phyloP scores from a whole-genome alignment of 1,140 invertebrate genomes.

The Solenopsis invicta region DNA sequence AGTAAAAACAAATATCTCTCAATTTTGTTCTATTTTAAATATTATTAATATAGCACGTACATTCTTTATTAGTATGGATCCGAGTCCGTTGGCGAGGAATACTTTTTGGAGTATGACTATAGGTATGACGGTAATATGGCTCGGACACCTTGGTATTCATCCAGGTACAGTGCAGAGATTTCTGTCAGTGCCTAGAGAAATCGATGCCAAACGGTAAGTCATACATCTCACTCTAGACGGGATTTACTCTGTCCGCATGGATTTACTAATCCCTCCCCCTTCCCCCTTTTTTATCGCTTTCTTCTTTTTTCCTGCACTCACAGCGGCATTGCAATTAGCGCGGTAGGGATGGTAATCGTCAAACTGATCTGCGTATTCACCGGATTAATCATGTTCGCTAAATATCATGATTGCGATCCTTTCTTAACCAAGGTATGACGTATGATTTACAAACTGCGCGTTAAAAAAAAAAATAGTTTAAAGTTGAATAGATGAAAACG shows the following conservation, averaged over 20 bases:
- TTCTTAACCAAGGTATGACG: conserved; percentile 78
- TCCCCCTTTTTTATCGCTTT: not conserved
- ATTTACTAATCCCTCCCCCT: no score
- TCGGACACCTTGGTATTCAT: conserved; percentile 89
- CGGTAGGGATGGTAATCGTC: conserved; percentile 83
- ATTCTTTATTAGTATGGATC: conserved; percentile 85
- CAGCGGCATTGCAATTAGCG: conserved; percentile 80
- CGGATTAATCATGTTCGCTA: conserved; percentile 89
- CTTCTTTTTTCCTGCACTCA: conserved; percentile 31
- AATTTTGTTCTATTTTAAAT: conserved; percentile 4
- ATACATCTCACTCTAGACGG: not conserved
- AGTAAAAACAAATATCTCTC: conserved; percentile 66
- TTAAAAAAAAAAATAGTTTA: conserved; percentile 1
- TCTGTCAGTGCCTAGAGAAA: conserved; percentile 88
- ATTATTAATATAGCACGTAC: not conserved
- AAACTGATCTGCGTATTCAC: conserved; percentile 79
- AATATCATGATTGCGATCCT: conserved; percentile 90
- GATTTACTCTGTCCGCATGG: not conserved
- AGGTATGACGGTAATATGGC: conserved; percentile 88
- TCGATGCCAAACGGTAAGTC: conserved; percentile 86
- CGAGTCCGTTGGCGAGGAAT: conserved; percentile 88
- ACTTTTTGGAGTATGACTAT: conserved; percentile 88
- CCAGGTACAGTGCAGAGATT: conserved; percentile 91
- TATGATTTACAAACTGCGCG: not conserved
- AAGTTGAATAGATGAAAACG: not conserved